These are phyloP conservation scores for Trogon surrucura DNA, from an alignment of 2,113 vertebrate species.

Conservation along the genomic window DNA sequence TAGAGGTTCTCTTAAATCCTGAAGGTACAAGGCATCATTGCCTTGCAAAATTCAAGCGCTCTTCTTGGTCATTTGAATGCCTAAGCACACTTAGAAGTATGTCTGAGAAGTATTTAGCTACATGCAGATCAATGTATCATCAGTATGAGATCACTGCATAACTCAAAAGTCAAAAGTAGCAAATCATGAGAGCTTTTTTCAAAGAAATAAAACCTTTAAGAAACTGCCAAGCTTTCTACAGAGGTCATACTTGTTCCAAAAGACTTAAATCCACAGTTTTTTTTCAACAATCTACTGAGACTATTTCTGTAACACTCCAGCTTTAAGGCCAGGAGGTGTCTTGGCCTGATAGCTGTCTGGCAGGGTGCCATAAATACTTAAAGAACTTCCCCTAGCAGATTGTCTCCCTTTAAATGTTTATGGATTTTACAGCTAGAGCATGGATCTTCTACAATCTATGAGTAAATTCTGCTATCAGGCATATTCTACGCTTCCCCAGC, in stretches of 20 bases:
- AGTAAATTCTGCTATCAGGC: neutral
- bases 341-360: neutral
- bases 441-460: neutral
- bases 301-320: neutral
- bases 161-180: neutral
- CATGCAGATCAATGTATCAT: neutral
- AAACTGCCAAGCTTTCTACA: neutral
- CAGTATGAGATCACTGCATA: neutral
- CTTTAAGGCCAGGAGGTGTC: neutral
- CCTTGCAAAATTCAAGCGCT: neutral
- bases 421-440: neutral
- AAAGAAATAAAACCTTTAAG: neutral
- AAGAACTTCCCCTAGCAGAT: neutral
- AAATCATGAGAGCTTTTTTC: neutral
- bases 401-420: neutral
- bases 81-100: neutral
- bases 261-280: neutral
- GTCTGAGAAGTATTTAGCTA: neutral
- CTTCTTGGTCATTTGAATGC: neutral
- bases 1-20: neutral
- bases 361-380: conserved; percentile 3
- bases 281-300: neutral
- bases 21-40: neutral
- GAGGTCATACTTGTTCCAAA: neutral
- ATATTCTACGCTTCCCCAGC: neutral